Evolutionary conservation across 2,888 invertebrate genomes (phyloP).

Genomic region (Rhyacophila evoluta): DNA sequence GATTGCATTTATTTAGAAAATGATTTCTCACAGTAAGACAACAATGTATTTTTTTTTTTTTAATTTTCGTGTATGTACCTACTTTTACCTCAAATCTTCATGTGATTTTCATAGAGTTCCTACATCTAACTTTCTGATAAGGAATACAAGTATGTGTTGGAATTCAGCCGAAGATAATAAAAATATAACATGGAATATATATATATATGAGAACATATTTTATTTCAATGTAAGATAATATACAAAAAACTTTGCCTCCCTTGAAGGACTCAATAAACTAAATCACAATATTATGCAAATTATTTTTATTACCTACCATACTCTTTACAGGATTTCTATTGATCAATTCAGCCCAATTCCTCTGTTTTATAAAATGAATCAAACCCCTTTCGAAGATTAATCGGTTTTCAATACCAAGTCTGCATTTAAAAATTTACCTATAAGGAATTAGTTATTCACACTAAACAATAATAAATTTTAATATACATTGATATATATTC

Average conservation of each 20-base stretch:
- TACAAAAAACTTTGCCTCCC: not conserved
- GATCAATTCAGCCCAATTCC: slow-evolving; percentile 38
- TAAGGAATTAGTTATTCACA: not conserved
- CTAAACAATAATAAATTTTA: not conserved
- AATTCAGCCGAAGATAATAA: slow-evolving; percentile 6
- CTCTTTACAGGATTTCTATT: slow-evolving; percentile 25
- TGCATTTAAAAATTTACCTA: not conserved
- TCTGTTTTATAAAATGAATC: slow-evolving; percentile 11
- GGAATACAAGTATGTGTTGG: not conserved
- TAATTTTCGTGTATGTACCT: not conserved
- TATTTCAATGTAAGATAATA: slow-evolving; percentile 16
- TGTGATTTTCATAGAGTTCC: slow-evolving; percentile 1
- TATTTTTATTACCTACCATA: not conserved
- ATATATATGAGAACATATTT: slow-evolving; percentile 19
- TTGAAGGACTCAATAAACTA: slow-evolving; percentile 42
- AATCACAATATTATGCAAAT: slow-evolving; percentile 50
- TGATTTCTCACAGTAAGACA: not conserved
- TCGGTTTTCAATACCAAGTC: not conserved
- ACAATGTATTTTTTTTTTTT: not conserved
- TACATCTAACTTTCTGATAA: not conserved
- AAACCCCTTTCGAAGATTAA: not conserved
- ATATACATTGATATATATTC: slow-evolving; percentile 31
- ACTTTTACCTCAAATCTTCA: slow-evolving; percentile 2
- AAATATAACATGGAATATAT: slow-evolving; percentile 20
- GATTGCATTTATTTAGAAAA: not conserved